Conservation (phyloP, 2,797 vertebrate species). For the Phrynocephalus forsythii region DNA sequence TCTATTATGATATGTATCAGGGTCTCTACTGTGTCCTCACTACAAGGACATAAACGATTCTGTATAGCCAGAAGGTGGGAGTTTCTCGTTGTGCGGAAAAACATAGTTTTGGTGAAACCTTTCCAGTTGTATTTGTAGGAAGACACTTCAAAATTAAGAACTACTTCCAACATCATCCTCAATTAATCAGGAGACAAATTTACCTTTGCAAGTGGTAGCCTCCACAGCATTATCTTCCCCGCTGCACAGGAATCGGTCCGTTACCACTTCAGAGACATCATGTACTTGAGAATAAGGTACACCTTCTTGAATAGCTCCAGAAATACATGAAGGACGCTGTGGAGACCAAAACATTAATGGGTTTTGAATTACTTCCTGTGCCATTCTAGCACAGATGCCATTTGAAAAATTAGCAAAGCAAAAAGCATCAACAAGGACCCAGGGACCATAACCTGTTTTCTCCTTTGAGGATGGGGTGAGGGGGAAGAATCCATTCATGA, state of each 20-base stretch:
- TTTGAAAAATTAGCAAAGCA: neutral
- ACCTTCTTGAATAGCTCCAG: conserved; percentile 45
- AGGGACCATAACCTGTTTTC: neutral
- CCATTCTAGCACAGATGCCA: neutral
- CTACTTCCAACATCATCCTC: neutral
- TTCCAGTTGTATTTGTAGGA: no score
- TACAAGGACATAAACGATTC: no score
- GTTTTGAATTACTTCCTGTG: neutral
- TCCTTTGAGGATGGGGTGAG: no score
- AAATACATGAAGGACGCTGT: conserved; percentile 52
- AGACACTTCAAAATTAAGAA: neutral
- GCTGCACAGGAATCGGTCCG: conserved; percentile 73
- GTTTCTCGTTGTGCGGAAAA: neutral
- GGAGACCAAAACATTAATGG: neutral
- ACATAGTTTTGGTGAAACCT: no score
- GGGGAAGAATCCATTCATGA: neutral
- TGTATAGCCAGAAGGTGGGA: no score
- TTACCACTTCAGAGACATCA: conserved; percentile 64
- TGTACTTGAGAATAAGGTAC: conserved; percentile 52
- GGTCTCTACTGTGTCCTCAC: no score
- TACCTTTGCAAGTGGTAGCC: conserved; percentile 65
- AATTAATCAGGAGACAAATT: neutral
- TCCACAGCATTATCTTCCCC: conserved; percentile 39
- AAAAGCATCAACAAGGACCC: no score
- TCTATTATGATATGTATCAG: no score